Conservation (phyloP, 2,888 invertebrate genomes). For the Sicus ferrugineus region DNA sequence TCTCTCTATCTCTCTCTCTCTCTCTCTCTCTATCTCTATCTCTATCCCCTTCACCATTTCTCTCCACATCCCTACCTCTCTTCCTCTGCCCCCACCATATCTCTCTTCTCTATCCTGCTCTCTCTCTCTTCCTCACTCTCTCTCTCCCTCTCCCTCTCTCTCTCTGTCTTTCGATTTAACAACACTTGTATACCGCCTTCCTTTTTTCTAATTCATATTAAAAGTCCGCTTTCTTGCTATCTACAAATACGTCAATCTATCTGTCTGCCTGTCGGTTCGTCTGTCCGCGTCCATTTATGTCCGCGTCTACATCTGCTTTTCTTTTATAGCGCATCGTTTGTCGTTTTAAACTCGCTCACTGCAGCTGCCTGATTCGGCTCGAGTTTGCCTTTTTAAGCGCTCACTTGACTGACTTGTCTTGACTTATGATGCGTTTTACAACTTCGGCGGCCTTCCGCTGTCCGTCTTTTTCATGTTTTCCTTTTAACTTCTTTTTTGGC, state of each 20-base stretch:
- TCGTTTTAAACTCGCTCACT: constrained; percentile 4
- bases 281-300: background rate
- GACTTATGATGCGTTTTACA: constrained; percentile 10
- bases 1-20: background rate
- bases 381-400: background rate
- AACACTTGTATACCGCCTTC: background rate
- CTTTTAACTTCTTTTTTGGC: background rate
- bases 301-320: background rate
- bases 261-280: background rate
- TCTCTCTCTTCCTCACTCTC: background rate
- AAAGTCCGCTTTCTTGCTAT: background rate
- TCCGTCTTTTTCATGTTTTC: background rate
- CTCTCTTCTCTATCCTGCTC: background rate
- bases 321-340: constrained; percentile 19
- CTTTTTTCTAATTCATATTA: too few relatives aligned
- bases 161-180: background rate
- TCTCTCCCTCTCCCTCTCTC: background rate
- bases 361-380: background rate
- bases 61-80: background rate
- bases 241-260: background rate
- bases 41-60: background rate
- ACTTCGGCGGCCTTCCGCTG: background rate
- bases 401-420: constrained; percentile 2
- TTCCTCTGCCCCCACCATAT: background rate
- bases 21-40: background rate